A percentile compares a stretch with the other conserved stretches of the same genome.
Conservation (phyloP, 2,113 vertebrate species). For the Syngnathus typhle region DNA sequence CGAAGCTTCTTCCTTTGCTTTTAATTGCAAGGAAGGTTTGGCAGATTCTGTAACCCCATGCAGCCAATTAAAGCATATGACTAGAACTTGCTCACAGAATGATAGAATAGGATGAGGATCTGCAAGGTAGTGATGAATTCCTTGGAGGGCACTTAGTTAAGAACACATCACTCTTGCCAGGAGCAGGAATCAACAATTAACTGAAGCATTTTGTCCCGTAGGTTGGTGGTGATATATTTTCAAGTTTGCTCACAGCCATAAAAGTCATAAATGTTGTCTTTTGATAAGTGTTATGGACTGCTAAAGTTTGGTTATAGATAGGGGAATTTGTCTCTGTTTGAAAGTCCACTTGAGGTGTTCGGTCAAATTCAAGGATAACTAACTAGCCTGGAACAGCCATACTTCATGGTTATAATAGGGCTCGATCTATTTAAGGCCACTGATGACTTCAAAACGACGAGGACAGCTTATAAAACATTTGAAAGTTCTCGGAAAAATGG, state of each 20-base stretch:
- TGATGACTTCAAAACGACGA: conserved; percentile 65
- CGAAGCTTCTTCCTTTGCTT: conserved; percentile 48
- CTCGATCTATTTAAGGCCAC: conserved; percentile 65
- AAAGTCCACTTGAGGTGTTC: conserved; percentile 54
- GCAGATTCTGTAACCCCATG: conserved; percentile 59
- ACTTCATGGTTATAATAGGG: conserved; percentile 65
- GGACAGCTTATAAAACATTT: conserved; percentile 64
- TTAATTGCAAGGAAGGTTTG: conserved; percentile 67
- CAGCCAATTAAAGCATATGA: conserved; percentile 66
- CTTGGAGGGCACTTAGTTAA: conserved; percentile 60
- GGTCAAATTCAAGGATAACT: conserved; percentile 63
- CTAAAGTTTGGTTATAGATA: conserved; percentile 29
- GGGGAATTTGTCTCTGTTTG: conserved; percentile 28
- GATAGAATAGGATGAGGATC: conserved; percentile 29
- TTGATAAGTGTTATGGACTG: conserved; percentile 3
- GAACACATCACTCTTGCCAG: conserved; percentile 40
- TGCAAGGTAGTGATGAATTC: conserved; percentile 47
- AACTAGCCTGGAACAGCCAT: conserved; percentile 59
- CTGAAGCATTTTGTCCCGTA: neutral
- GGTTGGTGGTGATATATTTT: neutral
- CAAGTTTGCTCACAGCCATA: conserved; percentile 1
- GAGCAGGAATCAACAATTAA: conserved; percentile 33
- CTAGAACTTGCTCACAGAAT: conserved; percentile 50
- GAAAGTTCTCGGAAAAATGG: conserved; percentile 55
- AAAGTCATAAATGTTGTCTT: neutral